These are phyloP conservation scores for Rhopalosiphum nymphaeae DNA, from an alignment of 2,888 invertebrate species.

Conservation along the genomic window DNA sequence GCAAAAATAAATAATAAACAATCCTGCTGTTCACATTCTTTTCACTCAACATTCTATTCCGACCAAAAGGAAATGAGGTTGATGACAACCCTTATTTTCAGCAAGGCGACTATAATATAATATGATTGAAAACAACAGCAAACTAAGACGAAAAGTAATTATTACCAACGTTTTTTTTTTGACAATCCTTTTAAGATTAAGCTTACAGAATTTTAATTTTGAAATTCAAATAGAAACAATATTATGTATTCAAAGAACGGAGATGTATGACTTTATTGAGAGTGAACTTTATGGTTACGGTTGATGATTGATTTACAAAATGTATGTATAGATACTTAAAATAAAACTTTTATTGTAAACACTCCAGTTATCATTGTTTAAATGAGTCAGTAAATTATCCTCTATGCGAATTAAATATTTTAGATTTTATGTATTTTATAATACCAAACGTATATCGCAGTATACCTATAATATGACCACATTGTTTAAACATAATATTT, in stretches of 20 bases:
- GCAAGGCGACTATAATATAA: background rate
- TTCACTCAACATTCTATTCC: conserved; percentile 29
- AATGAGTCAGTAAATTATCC: background rate
- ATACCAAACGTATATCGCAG: background rate
- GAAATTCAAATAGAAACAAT: background rate
- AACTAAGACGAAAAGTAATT: background rate
- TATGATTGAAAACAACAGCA: background rate
- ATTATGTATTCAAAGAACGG: background rate
- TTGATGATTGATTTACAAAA: background rate
- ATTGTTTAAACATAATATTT: too few species aligned
- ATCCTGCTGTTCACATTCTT: conserved; percentile 17
- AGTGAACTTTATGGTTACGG: background rate
- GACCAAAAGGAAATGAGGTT: background rate
- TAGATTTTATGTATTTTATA: background rate
- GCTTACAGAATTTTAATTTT: background rate
- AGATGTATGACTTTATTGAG: background rate
- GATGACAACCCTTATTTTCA: background rate
- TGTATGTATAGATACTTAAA: background rate
- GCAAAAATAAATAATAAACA: conserved; percentile 18
- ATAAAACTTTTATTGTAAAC: background rate
- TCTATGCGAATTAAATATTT: background rate
- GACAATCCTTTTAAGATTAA: background rate
- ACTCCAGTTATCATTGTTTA: background rate
- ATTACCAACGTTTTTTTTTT: background rate
- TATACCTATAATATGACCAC: background rate